Conservation (phyloP, 2,888 invertebrate species). For the Hypolimnas misippus region DNA sequence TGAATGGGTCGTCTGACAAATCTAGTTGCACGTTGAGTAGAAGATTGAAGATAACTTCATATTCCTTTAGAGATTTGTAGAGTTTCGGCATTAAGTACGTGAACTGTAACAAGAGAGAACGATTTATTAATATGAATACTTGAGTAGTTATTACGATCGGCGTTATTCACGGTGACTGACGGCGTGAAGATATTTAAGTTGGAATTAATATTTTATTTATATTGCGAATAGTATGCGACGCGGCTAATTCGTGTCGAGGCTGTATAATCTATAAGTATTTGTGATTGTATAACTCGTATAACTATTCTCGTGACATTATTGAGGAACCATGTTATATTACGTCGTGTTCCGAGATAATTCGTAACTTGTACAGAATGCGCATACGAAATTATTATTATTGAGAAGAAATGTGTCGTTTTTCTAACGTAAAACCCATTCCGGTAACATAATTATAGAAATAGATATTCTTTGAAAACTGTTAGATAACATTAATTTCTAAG, state of each 20-base stretch:
- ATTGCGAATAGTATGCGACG: slow-evolving; percentile 70
- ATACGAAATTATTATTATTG: background rate
- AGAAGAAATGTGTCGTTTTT: background rate
- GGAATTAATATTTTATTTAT: slow-evolving; percentile 49
- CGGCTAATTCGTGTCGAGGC: slow-evolving; percentile 78
- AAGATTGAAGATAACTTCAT: slow-evolving; percentile 67
- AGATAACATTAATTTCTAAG: slow-evolving; percentile 17
- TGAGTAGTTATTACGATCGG: background rate
- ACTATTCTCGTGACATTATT: slow-evolving; percentile 50
- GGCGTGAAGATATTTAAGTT: slow-evolving; percentile 42
- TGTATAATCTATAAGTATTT: slow-evolving; percentile 61
- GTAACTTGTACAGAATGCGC: slow-evolving; percentile 2
- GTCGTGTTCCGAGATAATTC: slow-evolving; percentile 8
- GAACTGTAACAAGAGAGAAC: slow-evolving; percentile 78
- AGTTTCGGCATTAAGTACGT: slow-evolving; percentile 82
- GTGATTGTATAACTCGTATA: slow-evolving; percentile 51
- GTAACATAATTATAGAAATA: slow-evolving; percentile 11
- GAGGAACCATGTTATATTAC: slow-evolving; percentile 31
- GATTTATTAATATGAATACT: slow-evolving; percentile 5
- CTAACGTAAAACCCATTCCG: background rate
- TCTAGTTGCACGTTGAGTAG: slow-evolving; percentile 65
- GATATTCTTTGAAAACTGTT: slow-evolving; percentile 23
- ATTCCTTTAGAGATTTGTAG: slow-evolving; percentile 75
- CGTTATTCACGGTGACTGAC: slow-evolving; percentile 18
- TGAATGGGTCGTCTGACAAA: slow-evolving; percentile 71